Conservation (phyloP, 1,140 invertebrate genomes). For the Stegodyphus mimosarum region DNA sequence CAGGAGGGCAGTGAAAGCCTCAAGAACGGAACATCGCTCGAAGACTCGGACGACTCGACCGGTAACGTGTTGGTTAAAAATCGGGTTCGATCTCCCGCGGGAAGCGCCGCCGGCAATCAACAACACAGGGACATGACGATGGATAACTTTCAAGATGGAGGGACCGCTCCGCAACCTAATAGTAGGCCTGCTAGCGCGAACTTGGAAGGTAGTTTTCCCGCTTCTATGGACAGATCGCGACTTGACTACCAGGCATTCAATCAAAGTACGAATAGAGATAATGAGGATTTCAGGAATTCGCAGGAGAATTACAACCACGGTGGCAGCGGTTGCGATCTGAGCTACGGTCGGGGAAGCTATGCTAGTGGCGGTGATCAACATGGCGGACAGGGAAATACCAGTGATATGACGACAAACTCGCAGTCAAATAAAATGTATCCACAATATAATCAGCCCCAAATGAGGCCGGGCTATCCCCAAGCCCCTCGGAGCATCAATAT, state of each 20-base stretch:
- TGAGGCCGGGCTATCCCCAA: conserved; percentile 28
- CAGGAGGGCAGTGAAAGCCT: conserved; percentile 34
- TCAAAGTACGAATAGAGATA: conserved; percentile 13
- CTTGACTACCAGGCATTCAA: conserved; percentile 21
- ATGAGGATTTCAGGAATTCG: conserved; percentile 43
- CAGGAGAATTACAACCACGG: conserved; percentile 33
- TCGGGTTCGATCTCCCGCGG: conserved; percentile 29
- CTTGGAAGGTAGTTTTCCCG: conserved; percentile 24
- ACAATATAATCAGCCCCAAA: conserved; percentile 53
- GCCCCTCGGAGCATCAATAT: conserved; percentile 3
- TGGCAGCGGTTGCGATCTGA: conserved; percentile 15
- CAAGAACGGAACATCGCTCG: conserved; percentile 52
- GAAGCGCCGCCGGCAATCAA: conserved; percentile 9
- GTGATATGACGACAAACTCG: conserved; percentile 35
- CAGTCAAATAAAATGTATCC: conserved; percentile 52
- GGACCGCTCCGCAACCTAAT: conserved; percentile 10
- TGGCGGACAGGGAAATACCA: conserved; percentile 40
- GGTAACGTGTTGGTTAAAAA: conserved; percentile 51
- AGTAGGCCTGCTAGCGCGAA: conserved; percentile 33
- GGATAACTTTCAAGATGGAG: conserved; percentile 61
- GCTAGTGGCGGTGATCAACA: conserved; percentile 31
- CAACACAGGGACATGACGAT: conserved; percentile 55
- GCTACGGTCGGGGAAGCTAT: conserved; percentile 39
- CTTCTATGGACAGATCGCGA: conserved; percentile 32
- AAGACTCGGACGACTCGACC: conserved; percentile 56